Evolutionary conservation across 1,140 invertebrate genomes (phyloP).

Genomic region (Papilio machaon): DNA sequence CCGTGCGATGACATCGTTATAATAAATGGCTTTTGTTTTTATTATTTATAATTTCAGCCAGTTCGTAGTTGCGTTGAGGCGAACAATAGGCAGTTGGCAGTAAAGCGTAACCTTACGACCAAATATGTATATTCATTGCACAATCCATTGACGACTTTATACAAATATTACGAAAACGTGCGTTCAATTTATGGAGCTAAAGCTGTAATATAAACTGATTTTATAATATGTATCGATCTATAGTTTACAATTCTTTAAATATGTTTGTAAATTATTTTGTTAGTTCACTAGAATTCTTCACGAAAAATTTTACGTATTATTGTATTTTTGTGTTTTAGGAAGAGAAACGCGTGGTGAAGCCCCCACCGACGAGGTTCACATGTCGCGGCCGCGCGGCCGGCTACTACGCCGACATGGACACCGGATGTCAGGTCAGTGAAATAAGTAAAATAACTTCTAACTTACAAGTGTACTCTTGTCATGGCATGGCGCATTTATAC

Average conservation of each 20-base stretch:
- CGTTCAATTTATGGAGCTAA: not conserved
- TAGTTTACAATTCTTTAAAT: too few relatives aligned
- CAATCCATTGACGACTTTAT: not conserved
- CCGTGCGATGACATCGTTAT: constrained; percentile 25
- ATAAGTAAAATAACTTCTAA: not conserved
- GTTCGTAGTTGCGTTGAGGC: not conserved
- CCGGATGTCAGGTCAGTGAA: constrained; percentile 85
- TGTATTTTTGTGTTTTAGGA: constrained; percentile 47
- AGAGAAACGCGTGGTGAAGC: constrained; percentile 41
- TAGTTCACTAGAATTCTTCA: too few relatives aligned
- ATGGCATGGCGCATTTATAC: too few relatives aligned
- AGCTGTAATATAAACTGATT: not conserved
- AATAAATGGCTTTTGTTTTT: constrained; percentile 17
- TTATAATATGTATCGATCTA: not conserved
- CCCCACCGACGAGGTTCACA: constrained; percentile 80
- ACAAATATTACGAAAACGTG: constrained; percentile 2
- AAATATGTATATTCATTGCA: not conserved
- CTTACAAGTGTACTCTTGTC: not conserved
- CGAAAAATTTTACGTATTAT: not conserved
- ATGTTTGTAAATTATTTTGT: too few relatives aligned
- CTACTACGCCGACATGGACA: constrained; percentile 89
- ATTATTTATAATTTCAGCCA: not conserved
- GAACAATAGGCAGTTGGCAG: constrained; percentile 33
- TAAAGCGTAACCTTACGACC: not conserved
- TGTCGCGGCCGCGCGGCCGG: constrained; percentile 85